Base-by-base conservation (phyloP, 2,888 invertebrate species). In the Drosophila suboccidentalis region DNA sequence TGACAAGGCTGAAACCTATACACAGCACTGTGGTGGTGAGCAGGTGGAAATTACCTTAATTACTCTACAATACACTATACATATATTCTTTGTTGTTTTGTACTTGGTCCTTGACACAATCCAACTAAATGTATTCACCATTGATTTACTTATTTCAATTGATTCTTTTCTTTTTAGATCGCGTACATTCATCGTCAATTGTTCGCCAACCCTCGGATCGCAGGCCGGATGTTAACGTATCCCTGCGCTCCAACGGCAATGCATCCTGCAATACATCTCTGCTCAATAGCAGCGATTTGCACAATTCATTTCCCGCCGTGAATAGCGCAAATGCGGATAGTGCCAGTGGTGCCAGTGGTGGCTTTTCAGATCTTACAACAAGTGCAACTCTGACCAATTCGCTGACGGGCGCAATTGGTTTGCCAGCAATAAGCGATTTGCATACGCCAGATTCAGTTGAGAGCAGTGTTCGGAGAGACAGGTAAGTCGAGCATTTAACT, bases 151-250 rank as follows among this genome's bases (percentile, higher is more conserved):
- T 10, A 43, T 44, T 13, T 29, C 22, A 49, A 17, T 11, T n/a
- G 4, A 39, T 47, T n/a, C 11, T 26, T n/a, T 17, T 54, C 49
- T 10, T 73, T 74, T 0, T 53, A 93, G 93, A 93, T 87, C 93
- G 93, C 38, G 90, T 91, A 55, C 90, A 92, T 70, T 85, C 92
- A 72, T 82, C 91, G 65, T 91, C 93, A 41, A 92, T 93, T 75
- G 91, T 91, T 69, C 91, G 93, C 53, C 93, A 93, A 66, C 92
- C 92, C 17, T 93, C 93, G 67, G 93, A 93, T 82, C 92, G 93
- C 64, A 82, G 92, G 71, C 91, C 92, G 73, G 93, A 93, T 90
- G 91, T 86, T 19, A 92, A 91, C 78, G 80, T 90, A 64, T 90
- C 91, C 34, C 65, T 90, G 60, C 89, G 88, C 36, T 90, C 92